A percentile compares a stretch with the other conserved stretches of the same genome.
These are phyloP conservation scores for Scaptomyza pallida DNA, from an alignment of 1,140 invertebrate genomes.

Conservation along the genomic window DNA sequence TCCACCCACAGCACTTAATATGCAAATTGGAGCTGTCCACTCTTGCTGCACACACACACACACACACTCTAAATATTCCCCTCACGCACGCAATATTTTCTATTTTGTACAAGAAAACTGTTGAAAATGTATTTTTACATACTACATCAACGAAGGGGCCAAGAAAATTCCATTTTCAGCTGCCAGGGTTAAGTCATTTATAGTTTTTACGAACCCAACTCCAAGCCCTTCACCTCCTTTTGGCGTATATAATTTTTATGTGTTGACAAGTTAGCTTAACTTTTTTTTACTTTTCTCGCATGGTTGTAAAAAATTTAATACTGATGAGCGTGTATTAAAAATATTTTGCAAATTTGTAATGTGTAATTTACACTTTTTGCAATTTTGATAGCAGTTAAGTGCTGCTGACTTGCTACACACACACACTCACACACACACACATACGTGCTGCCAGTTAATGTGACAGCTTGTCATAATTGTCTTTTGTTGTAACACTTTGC, in stretches of 20 bases:
- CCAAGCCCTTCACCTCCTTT: too few relatives aligned
- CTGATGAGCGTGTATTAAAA: constrained; percentile 41
- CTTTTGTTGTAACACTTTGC: background rate
- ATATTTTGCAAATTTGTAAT: too few relatives aligned
- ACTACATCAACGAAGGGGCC: background rate
- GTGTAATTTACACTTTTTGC: constrained; percentile 2
- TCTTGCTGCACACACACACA: constrained; percentile 16
- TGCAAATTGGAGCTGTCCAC: constrained; percentile 45
- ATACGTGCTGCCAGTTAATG: background rate
- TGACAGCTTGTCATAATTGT: background rate
- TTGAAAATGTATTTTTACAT: background rate
- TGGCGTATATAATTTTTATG: constrained; percentile 24
- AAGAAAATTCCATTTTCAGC: background rate
- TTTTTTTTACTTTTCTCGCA: constrained; percentile 5
- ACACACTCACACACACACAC: too few relatives aligned
- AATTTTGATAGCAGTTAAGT: background rate
- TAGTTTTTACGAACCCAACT: constrained; percentile 25
- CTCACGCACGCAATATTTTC: constrained; percentile 33
- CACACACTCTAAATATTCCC: constrained; percentile 2
- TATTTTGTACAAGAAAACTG: constrained; percentile 10
- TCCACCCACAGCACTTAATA: constrained; percentile 33
- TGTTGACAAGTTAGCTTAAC: constrained; percentile 20
- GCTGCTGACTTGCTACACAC: background rate
- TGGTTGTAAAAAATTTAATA: constrained; percentile 13
- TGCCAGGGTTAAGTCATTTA: constrained; percentile 14